A percentile compares a stretch with the other conserved stretches of the same genome.
Evolutionary conservation across 2,888 invertebrate genomes (phyloP).

Genomic region (Balanococcus diminutus): DNA sequence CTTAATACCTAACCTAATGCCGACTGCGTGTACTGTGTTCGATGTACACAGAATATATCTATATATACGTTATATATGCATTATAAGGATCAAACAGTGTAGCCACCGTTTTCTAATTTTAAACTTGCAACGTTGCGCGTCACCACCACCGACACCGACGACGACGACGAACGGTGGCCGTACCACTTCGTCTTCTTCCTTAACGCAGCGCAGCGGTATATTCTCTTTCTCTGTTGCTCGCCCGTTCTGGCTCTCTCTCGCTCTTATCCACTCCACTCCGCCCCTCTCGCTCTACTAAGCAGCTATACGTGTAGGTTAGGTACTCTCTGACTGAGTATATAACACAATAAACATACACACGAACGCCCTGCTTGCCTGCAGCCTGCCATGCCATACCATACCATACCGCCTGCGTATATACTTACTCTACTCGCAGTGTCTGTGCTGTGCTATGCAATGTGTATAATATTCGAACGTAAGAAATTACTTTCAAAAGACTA

Average conservation of each 20-base stretch:
- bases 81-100: slow-evolving; percentile 18
- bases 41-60: not conserved
- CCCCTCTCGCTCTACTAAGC: not conserved
- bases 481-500: not conserved
- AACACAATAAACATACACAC: not conserved
- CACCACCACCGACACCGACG: not conserved
- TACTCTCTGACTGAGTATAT: not conserved
- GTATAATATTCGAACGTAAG: not conserved
- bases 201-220: no score
- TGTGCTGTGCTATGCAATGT: no score
- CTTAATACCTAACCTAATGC: slow-evolving; percentile 14
- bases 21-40: no score
- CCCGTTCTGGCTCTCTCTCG: not conserved
- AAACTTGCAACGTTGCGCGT: slow-evolving; percentile 17
- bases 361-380: not conserved
- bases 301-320: not conserved
- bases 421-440: not conserved
- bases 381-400: not conserved
- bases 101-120: slow-evolving; percentile 17
- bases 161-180: not conserved
- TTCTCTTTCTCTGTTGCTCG: not conserved
- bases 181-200: not conserved
- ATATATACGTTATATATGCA: not conserved
- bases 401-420: no score
- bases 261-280: not conserved